Base-by-base conservation (phyloP, 2,113 vertebrate species). In the Rutilus rutilus region DNA sequence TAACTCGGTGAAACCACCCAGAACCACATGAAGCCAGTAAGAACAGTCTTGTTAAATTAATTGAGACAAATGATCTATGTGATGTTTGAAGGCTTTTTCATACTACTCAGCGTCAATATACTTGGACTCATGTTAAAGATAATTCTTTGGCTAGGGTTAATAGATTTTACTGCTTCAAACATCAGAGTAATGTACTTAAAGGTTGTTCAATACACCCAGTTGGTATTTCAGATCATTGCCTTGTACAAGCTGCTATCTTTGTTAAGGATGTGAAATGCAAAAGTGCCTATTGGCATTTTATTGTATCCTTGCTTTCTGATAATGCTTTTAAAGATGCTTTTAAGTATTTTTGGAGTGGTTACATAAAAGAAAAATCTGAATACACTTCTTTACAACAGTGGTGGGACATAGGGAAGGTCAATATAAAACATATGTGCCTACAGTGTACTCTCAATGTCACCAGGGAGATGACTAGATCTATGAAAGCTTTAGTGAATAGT, bases 251-350 rank as follows among this genome's bases (percentile, higher is more conserved):
- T 33, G 33, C 33, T 4, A 33, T 33, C 33, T 33, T 39, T 30
- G 33, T 69, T 69, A 69, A 69, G 19, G 65, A 69, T 69, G 27
- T 69, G 33, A 69, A 69, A 69, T 69, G 30, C 19, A 69, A 19
- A 2, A 69, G 65, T 39, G 33, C 65, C 19, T 69, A 19, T 69
- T 69, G 65, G 33, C 65, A 69, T 69, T 69, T 69, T 39, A 69
- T 36, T 39, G 30, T 39, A 2, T 1, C 30, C 8, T 19, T 69
- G 30, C 65, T 69, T 8, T 36, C 65, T 36, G 17, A 69, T 30
- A 30, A 30, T 30, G 30, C 30, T 30, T 30, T n/a, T 60, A 60
- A 10, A n/a, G 21, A 60, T n/a, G 7, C 8, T n/a, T 10, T 3
- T 30, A 60, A 60, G 8, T 60, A 10, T 60, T 60, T 60, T 23